These are phyloP conservation scores for Gastrophryne carolinensis DNA, from an alignment of 2,797 vertebrate species.

Conservation along the genomic window DNA sequence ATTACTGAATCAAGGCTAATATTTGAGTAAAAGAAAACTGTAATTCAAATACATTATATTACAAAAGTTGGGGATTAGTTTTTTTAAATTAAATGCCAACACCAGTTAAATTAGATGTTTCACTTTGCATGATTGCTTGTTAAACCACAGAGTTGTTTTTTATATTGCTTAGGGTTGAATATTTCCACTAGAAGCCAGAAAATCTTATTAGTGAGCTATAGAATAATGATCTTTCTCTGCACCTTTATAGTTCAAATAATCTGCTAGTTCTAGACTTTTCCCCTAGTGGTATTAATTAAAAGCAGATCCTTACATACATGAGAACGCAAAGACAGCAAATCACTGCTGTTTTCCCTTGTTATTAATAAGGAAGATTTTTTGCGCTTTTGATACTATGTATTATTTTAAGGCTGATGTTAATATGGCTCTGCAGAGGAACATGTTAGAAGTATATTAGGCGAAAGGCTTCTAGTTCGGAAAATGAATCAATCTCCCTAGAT, in stretches of 20 bases:
- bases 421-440: conserved; percentile 18
- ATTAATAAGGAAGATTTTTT: conserved; percentile 26
- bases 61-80: too few relatives aligned
- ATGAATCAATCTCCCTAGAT: conserved; percentile 42
- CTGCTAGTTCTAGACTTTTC: background rate
- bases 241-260: conserved; percentile 5
- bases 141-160: too few relatives aligned
- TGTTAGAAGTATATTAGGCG: conserved; percentile 17
- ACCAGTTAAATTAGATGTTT: too few relatives aligned
- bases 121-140: too few relatives aligned
- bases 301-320: conserved; percentile 28
- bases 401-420: conserved; percentile 39
- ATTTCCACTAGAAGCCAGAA: too few relatives aligned
- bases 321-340: conserved; percentile 36
- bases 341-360: background rate
- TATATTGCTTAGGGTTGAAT: too few relatives aligned
- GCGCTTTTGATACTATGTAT: conserved; percentile 28
- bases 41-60: too few relatives aligned
- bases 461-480: conserved; percentile 25
- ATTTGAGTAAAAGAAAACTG: too few relatives aligned
- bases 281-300: conserved; percentile 31
- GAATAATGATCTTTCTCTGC: background rate
- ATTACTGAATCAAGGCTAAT: too few relatives aligned
- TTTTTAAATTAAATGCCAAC: too few relatives aligned
- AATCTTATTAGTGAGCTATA: background rate